Evolutionary conservation across 2,113 vertebrate genomes (phyloP).

Genomic region (Haemorhous mexicanus): DNA sequence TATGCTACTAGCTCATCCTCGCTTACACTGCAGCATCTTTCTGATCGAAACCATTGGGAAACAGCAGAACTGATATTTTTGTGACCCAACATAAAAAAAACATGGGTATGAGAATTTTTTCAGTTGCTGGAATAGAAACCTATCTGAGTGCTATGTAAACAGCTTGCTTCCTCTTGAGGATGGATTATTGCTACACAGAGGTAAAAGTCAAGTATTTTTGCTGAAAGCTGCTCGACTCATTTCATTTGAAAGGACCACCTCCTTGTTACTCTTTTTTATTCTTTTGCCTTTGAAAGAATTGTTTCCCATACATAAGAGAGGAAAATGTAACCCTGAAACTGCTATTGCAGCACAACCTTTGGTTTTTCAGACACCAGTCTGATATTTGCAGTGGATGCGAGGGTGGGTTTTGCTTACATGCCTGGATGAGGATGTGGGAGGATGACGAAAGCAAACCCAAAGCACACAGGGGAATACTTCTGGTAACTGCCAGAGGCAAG

Average conservation of each 20-base stretch:
- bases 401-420: neutral
- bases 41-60: neutral
- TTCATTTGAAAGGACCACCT: neutral
- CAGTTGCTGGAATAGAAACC: neutral
- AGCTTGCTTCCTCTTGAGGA: neutral
- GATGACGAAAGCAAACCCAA: neutral
- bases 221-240: neutral
- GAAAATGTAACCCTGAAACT: neutral
- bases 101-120: neutral
- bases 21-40: neutral
- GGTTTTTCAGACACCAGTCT: neutral
- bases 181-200: neutral
- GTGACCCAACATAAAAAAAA: neutral
- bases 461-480: neutral
- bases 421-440: neutral
- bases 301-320: neutral
- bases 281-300: neutral
- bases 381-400: neutral
- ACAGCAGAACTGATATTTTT: neutral
- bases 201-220: neutral
- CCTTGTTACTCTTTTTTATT: neutral
- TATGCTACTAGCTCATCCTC: neutral
- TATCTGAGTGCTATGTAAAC: neutral
- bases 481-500: neutral
- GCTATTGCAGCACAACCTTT: neutral